phyloP scores from a whole-genome alignment of 1,140 invertebrate genomes.

The Pygmarrhopalites habei region DNA sequence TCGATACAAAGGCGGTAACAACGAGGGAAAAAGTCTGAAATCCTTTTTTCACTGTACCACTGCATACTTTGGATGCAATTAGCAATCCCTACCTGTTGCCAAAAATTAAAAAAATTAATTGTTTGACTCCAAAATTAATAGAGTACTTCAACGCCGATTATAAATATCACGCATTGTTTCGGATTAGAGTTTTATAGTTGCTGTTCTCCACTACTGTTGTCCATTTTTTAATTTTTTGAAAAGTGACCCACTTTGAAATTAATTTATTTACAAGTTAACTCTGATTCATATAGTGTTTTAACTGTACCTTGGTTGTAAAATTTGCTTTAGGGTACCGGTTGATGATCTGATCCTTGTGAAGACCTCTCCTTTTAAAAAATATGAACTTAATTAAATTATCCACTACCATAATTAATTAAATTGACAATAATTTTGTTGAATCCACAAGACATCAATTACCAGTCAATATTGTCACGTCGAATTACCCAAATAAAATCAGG shows the following conservation, averaged over 20 bases:
- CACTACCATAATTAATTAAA: too few species aligned
- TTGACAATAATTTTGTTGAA: too few species aligned
- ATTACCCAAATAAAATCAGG: constrained; percentile 84
- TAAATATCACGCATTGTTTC: background rate
- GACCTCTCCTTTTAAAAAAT: too few species aligned
- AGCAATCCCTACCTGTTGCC: too few species aligned
- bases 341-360: constrained; percentile 54
- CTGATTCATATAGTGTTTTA: background rate
- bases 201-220: background rate
- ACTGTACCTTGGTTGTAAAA: constrained; percentile 78
- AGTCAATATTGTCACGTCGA: constrained; percentile 68
- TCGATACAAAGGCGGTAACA: constrained; percentile 78
- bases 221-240: background rate
- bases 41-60: constrained; percentile 76
- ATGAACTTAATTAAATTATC: too few species aligned
- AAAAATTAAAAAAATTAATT: too few species aligned
- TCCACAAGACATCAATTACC: constrained; percentile 48
- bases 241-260: background rate
- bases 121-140: too few species aligned
- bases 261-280: background rate
- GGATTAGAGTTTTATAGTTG: background rate
- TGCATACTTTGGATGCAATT: constrained; percentile 79
- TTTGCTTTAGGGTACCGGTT: constrained; percentile 70
- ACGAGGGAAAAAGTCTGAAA: constrained; percentile 72
- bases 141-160: background rate